These are phyloP conservation scores for Phasianus colchicus DNA, from an alignment of 2,113 vertebrate genomes.

Conservation along the genomic window DNA sequence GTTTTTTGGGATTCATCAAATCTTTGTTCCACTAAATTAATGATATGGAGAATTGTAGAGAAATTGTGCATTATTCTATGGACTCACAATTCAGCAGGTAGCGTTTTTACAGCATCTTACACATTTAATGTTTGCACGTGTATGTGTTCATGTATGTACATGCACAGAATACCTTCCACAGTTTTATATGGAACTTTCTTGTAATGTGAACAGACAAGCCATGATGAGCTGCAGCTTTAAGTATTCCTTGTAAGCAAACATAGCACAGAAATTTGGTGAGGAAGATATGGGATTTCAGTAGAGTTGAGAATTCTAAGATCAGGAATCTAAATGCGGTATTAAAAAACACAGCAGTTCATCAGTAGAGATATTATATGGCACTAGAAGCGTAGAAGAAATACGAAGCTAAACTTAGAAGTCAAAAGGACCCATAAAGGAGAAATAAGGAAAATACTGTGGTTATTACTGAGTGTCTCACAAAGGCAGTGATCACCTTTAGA, in stretches of 20 bases:
- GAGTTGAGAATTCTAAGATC: background rate
- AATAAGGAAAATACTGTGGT: background rate
- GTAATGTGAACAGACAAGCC: background rate
- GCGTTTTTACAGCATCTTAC: background rate
- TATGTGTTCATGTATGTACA: background rate
- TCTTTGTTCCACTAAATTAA: background rate
- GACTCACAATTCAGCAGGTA: background rate
- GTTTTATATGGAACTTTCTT: background rate
- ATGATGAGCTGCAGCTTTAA: background rate
- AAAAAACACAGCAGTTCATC: background rate
- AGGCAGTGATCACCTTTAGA: background rate
- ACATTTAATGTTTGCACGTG: background rate
- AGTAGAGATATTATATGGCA: constrained; percentile 1
- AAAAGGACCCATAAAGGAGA: background rate
- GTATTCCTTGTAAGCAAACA: background rate
- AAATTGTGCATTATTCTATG: background rate
- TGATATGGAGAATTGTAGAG: background rate
- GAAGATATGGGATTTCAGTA: background rate
- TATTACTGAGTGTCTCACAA: background rate
- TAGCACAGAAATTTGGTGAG: background rate
- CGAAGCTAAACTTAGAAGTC: background rate
- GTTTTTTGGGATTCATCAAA: background rate
- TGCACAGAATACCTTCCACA: background rate
- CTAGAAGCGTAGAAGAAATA: background rate
- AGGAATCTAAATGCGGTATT: background rate